Percentiles rank a stretch among this genome's conserved stretches.
phyloP scores from a whole-genome alignment of 2,888 invertebrate species.

The Cheilosia vernalis region DNA sequence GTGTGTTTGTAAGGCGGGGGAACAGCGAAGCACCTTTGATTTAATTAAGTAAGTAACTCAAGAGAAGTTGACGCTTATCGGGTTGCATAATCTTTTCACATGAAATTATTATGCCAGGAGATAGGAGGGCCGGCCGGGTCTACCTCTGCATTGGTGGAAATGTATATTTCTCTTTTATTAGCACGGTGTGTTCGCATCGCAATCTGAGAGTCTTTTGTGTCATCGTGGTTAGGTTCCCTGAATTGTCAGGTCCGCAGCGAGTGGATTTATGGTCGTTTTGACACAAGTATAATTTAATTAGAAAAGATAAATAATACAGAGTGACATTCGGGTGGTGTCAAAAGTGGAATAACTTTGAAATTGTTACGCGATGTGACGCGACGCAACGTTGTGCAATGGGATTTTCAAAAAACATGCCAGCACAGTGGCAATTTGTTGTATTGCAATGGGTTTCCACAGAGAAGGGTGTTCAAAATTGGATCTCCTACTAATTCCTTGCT shows the following conservation, averaged over 20 bases:
- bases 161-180: conserved; percentile 10
- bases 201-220: conserved; percentile 64
- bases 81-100: conserved; percentile 74
- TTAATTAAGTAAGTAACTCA: conserved; percentile 73
- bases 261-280: conserved; percentile 62
- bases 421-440: background rate
- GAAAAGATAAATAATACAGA: conserved; percentile 48
- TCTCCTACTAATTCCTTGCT: too few relatives aligned
- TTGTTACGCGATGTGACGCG: conserved; percentile 29
- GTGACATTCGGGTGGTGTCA: conserved; percentile 57
- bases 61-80: conserved; percentile 71
- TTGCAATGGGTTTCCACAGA: too few relatives aligned
- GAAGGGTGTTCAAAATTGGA: too few relatives aligned
- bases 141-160: conserved; percentile 27
- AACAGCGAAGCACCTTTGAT: conserved; percentile 63
- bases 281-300: conserved; percentile 55
- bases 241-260: conserved; percentile 36
- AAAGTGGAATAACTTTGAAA: conserved; percentile 42
- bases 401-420: conserved; percentile 8
- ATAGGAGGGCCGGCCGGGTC: background rate
- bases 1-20: conserved; percentile 43
- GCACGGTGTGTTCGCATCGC: conserved; percentile 30
- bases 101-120: conserved; percentile 57
- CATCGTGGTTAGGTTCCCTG: conserved; percentile 45
- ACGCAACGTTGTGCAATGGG: conserved; percentile 23